These are phyloP conservation scores for Hypercompe scribonia DNA, from an alignment of 2,888 invertebrate species.

Conservation along the genomic window DNA sequence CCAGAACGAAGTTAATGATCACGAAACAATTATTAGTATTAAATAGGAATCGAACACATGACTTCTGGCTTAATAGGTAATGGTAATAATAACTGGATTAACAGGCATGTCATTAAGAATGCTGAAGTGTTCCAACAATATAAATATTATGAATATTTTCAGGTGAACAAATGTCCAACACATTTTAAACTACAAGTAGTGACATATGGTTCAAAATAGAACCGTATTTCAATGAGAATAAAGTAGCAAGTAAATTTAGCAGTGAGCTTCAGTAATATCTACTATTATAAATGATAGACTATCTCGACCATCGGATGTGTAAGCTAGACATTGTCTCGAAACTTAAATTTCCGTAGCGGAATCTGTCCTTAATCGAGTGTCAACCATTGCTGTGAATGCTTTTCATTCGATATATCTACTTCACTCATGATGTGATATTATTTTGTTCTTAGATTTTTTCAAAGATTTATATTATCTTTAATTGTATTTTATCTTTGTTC, in stretches of 20 bases:
- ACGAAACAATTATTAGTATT: neutral
- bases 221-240: neutral
- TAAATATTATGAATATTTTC: neutral
- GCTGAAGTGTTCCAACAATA: neutral
- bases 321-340: slow-evolving; percentile 33
- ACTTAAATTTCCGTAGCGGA: slow-evolving; percentile 36
- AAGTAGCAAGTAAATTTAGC: neutral
- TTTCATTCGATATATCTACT: slow-evolving; percentile 10
- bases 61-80: neutral
- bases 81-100: neutral
- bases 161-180: neutral
- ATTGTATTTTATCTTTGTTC: too few species aligned
- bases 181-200: too few species aligned
- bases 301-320: slow-evolving; percentile 9
- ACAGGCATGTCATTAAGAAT: neutral
- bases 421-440: slow-evolving; percentile 6
- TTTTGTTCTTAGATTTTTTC: neutral
- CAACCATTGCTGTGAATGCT: slow-evolving; percentile 19
- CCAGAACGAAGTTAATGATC: too few species aligned
- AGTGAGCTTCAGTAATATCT: neutral
- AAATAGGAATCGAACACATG: neutral
- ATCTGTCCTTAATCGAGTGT: slow-evolving; percentile 38
- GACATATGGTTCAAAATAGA: neutral
- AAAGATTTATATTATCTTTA: neutral
- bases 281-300: slow-evolving; percentile 10